Base-by-base conservation (phyloP, 1,140 invertebrate species). In the Marisa cornuarietis region DNA sequence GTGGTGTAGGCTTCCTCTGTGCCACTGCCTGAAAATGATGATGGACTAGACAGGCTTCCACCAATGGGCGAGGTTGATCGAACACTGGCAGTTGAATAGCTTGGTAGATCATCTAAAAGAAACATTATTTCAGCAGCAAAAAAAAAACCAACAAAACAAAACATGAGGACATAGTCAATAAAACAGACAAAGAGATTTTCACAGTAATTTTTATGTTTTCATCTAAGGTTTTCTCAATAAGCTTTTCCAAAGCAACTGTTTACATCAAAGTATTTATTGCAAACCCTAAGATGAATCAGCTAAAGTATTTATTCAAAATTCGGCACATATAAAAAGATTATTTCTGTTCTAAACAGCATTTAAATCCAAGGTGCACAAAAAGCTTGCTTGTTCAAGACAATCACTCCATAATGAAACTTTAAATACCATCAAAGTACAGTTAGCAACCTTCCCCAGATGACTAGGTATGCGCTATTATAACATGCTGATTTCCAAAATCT, bases 21-120 rank as follows among this genome's bases (percentile, higher is more conserved):
- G 68, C 31, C 24, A 24, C 52, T 42, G 49, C 69, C 13, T 49
- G 75, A 63, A 42, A 24, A 26, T 58, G 65, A n/a, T 54, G 16
- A 20, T 42, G 79, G n/a, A 7, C 49, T 71, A 14, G 69, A 51
- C 51, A 24, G 68, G 54, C 66, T 52, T 5, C 26, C 24, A 13
- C 58, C 61, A 49, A 49, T 42, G 68, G 72, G 71, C 24, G 63
- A 42, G 18, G 10, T 24, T 11, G 26, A 61, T 20, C 58, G 52
- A 26, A 26, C 49, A 66, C 16, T 22, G 13, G n/a, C 52, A 69
- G 78, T 73, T 16, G 71, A 80, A 72, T 80, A 80, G 73, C 65
- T 58, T 24, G 79, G 79, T 13, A 49, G 31, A 61, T 76, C 73
- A 58, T 80, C 79, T 80, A 71, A 61, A 72, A 65, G 26, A 76